These are phyloP conservation scores for Sebastes trivittatus DNA, from an alignment of 2,797 vertebrate species.

Conservation along the genomic window DNA sequence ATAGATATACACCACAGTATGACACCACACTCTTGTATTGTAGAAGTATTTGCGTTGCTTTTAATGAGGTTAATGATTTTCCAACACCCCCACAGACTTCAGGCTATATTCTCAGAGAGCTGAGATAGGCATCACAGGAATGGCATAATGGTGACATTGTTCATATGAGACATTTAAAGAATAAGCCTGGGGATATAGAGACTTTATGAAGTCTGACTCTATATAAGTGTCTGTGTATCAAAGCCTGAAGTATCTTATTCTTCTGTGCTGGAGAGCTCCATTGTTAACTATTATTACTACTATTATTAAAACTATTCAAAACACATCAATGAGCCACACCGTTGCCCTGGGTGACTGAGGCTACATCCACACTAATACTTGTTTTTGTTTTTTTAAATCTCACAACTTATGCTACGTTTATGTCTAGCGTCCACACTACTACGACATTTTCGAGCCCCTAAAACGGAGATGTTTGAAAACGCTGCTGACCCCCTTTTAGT, in stretches of 20 bases:
- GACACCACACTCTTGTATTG: not conserved
- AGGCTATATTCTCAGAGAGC: slow-evolving; percentile 19
- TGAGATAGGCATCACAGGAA: not conserved
- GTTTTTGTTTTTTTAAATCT: too few species aligned
- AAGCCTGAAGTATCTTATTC: not conserved
- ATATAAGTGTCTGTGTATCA: not conserved
- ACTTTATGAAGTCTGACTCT: not conserved
- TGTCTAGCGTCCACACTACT: too few species aligned
- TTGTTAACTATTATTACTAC: not conserved
- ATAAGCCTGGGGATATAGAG: not conserved
- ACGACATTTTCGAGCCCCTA: too few species aligned
- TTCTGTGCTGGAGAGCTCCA: not conserved
- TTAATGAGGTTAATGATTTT: slow-evolving; percentile 44
- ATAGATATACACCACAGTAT: not conserved
- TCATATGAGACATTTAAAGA: not conserved
- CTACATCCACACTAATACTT: too few species aligned
- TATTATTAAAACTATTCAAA: not conserved
- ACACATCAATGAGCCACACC: not conserved
- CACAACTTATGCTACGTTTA: too few species aligned
- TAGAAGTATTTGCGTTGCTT: not conserved
- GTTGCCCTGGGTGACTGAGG: not conserved
- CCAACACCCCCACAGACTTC: slow-evolving; percentile 13
- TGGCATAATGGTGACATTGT: slow-evolving; percentile 40
- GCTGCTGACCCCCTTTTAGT: too few species aligned
- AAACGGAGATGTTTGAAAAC: too few species aligned